A percentile compares a stretch with the other conserved stretches of the same genome.
Conservation (phyloP, 2,113 vertebrate genomes). For the Gasterosteus nipponicus region DNA sequence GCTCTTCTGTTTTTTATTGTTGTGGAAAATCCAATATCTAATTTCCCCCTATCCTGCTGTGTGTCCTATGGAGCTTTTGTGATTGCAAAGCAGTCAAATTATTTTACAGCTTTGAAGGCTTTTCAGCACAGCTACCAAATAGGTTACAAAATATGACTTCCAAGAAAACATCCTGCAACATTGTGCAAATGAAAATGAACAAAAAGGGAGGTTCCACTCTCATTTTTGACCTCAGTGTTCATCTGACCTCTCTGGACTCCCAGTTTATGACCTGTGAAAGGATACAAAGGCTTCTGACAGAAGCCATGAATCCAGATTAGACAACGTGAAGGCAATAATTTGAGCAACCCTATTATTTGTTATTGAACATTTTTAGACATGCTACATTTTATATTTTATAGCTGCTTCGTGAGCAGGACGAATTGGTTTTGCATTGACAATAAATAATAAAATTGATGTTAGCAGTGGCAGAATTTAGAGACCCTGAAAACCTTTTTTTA, state of each 20-base stretch:
- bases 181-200: not conserved
- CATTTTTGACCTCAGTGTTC: slow-evolving; percentile 52
- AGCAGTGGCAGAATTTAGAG: not conserved
- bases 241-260: slow-evolving; percentile 58
- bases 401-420: not conserved
- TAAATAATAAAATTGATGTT: not conserved
- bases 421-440: slow-evolving; percentile 27
- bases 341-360: slow-evolving; percentile 41
- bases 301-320: slow-evolving; percentile 72
- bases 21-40: slow-evolving; percentile 49
- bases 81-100: not conserved
- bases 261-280: slow-evolving; percentile 64
- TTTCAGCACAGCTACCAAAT: not conserved
- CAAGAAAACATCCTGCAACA: not conserved
- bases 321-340: slow-evolving; percentile 48
- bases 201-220: not conserved
- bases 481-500: not conserved
- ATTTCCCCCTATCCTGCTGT: slow-evolving; percentile 34
- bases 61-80: slow-evolving; percentile 39
- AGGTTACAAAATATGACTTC: not conserved
- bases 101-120: not conserved
- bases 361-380: slow-evolving; percentile 32
- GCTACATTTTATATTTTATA: slow-evolving; percentile 32
- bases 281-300: slow-evolving; percentile 52
- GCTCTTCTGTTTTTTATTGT: slow-evolving; percentile 17